Base-by-base conservation (phyloP, 2,797 vertebrate genomes). In the Lophotriccus pileatus region DNA sequence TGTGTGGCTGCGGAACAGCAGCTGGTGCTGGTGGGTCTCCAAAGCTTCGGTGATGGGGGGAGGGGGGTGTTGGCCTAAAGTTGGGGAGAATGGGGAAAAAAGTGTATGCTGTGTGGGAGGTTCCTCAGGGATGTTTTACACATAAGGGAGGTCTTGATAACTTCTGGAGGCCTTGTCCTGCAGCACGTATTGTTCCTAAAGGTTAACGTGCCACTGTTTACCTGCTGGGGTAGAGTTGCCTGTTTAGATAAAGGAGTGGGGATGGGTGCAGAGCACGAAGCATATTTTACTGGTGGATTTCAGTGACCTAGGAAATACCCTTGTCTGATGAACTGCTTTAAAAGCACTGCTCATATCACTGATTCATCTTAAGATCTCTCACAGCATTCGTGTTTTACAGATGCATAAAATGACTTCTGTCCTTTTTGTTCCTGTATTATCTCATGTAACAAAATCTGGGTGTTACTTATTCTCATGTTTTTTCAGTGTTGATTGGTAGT, bases 91-190 rank as follows among this genome's bases (percentile, higher is more conserved):
- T 32, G 67, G 5, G 5, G 10, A 16, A 8, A 58, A 8, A 5
- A 10, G 4, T 3, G 8, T 49, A 1, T 68, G 37, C 23, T 44
- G 0, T 30, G 14, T 58, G 74, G 36, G 36, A 27, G 49, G 34
- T 56, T 78, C 14, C 5, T 69, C 49, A 6, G 64, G n/a, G 53
- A 7, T 72, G 39, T 63, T 74, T 37, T 77, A 17, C 4, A 1
- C 8, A 12, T 70, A 2, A 2, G 16, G n/a, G 27, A 60, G 62
- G 24, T 43, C 30, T 68, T 30, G 36, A 3, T 43, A 28, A 43
- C 46, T 68, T 87, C 50, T 34, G 59, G 66, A 62, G 74, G 77
- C 7, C 59, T 80, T 37, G 7, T 67, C 43, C 21, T 52, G 25
- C 28, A 14, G 49, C 0, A 1, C 44, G 18, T 34, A 10, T n/a